phyloP scores from a whole-genome alignment of 1,140 invertebrate genomes.

The Potamilus streckersoni region DNA sequence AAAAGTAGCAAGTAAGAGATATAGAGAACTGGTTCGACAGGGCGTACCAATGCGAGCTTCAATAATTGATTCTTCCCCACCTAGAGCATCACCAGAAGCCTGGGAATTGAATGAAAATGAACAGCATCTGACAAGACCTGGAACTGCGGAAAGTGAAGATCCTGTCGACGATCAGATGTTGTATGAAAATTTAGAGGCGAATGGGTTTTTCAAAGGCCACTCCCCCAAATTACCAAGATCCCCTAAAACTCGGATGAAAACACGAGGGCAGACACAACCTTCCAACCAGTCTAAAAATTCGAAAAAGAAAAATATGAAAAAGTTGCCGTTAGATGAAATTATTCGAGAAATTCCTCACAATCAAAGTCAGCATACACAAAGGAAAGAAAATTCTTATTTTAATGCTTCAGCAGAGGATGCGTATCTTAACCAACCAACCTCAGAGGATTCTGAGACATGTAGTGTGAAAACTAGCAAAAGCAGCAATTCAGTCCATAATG shows the following conservation, averaged over 20 bases:
- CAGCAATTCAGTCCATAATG: constrained; percentile 7
- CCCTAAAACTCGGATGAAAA: constrained; percentile 6
- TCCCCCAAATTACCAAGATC: constrained; percentile 13
- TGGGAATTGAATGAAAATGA: not conserved
- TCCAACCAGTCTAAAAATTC: constrained; percentile 12
- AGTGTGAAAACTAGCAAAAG: constrained; percentile 34
- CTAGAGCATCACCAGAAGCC: constrained; percentile 4
- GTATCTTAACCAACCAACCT: constrained; percentile 39
- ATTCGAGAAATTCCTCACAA: constrained; percentile 49
- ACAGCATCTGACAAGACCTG: constrained; percentile 13
- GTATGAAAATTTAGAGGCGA: constrained; percentile 48
- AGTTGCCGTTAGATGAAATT: constrained; percentile 40
- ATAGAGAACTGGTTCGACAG: constrained; percentile 51
- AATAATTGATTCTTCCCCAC: constrained; percentile 39
- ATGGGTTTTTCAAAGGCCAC: constrained; percentile 43
- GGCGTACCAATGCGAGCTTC: constrained; percentile 56
- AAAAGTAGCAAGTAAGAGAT: constrained; percentile 45
- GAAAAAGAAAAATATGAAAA: constrained; percentile 31
- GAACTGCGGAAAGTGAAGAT: constrained; percentile 36
- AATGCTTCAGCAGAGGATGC: constrained; percentile 31
- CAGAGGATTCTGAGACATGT: constrained; percentile 45
- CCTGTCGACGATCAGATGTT: constrained; percentile 38
- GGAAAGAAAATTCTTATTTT: constrained; percentile 33
- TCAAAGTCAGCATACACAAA: constrained; percentile 15
- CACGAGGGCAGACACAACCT: constrained; percentile 3